Conservation (phyloP, 2,113 vertebrate genomes). For the Calidris pugnax region DNA sequence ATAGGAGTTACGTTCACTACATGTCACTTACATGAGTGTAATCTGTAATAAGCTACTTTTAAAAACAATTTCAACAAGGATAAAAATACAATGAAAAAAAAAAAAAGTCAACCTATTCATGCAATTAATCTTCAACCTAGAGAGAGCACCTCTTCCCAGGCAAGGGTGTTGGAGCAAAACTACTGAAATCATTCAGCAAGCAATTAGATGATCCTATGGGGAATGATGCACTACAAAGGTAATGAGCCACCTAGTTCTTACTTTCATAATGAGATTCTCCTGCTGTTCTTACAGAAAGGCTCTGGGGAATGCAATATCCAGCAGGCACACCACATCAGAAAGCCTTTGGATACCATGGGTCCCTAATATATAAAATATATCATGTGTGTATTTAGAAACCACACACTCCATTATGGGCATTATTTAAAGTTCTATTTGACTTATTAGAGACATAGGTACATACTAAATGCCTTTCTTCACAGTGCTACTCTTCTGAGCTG, state of each 20-base stretch:
- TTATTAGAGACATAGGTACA: not conserved
- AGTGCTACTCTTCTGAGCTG: not conserved
- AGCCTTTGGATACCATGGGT: not conserved
- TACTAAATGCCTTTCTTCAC: not conserved
- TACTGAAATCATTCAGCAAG: slow-evolving; percentile 1
- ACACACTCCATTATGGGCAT: not conserved
- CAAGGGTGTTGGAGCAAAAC: slow-evolving; percentile 7
- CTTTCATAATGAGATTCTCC: not conserved
- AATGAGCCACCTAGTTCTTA: not conserved
- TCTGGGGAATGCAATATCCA: not conserved
- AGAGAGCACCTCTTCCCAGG: not conserved
- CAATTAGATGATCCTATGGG: not conserved
- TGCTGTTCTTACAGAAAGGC: not conserved
- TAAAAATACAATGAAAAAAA: not conserved
- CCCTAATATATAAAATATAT: not conserved
- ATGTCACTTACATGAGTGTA: not conserved
- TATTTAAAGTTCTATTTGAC: not conserved
- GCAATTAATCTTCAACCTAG: not conserved
- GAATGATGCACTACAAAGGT: not conserved
- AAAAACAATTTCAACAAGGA: not conserved
- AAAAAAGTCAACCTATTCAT: not conserved
- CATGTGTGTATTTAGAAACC: not conserved
- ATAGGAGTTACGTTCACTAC: not conserved
- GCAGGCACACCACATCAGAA: not conserved
- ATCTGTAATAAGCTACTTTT: not conserved